These are phyloP conservation scores for Leptopilina syphax DNA, from an alignment of 2,888 invertebrate species.

Conservation along the genomic window DNA sequence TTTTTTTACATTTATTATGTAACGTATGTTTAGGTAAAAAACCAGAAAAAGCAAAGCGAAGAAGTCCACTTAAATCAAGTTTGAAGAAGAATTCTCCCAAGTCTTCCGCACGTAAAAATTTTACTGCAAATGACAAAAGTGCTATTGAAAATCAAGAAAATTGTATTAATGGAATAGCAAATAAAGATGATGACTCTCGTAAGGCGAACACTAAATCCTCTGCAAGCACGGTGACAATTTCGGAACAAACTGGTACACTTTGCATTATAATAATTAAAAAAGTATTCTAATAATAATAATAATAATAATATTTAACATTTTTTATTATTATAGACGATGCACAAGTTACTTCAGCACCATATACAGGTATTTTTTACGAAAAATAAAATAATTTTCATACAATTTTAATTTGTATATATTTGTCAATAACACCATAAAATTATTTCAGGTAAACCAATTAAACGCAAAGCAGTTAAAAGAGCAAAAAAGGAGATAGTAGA, in stretches of 20 bases:
- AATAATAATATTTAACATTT: not conserved
- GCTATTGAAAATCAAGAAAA: constrained; percentile 73
- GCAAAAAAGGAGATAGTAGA: constrained; percentile 50
- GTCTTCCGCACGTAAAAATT: constrained; percentile 55
- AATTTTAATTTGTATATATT: not conserved
- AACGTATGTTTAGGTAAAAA: constrained; percentile 62
- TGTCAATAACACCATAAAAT: constrained; percentile 1
- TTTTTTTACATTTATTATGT: not conserved
- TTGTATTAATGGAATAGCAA: constrained; percentile 65
- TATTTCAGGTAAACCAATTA: constrained; percentile 56
- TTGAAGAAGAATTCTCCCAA: constrained; percentile 60
- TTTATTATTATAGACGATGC: not conserved
- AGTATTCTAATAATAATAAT: not conserved
- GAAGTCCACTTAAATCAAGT: constrained; percentile 43
- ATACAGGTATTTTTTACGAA: not conserved
- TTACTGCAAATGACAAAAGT: constrained; percentile 58
- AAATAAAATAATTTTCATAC: not conserved
- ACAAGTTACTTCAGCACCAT: not conserved
- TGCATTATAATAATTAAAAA: not conserved
- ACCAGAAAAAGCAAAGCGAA: constrained; percentile 64
- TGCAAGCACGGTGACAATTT: constrained; percentile 42
- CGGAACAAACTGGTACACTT: constrained; percentile 7
- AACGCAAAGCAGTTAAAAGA: constrained; percentile 55
- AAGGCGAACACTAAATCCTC: constrained; percentile 29
- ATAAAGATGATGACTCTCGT: constrained; percentile 56